A percentile compares a stretch with the other conserved stretches of the same genome.
phyloP scores from a whole-genome alignment of 2,797 vertebrate species.

The Discoglossus pictus region DNA sequence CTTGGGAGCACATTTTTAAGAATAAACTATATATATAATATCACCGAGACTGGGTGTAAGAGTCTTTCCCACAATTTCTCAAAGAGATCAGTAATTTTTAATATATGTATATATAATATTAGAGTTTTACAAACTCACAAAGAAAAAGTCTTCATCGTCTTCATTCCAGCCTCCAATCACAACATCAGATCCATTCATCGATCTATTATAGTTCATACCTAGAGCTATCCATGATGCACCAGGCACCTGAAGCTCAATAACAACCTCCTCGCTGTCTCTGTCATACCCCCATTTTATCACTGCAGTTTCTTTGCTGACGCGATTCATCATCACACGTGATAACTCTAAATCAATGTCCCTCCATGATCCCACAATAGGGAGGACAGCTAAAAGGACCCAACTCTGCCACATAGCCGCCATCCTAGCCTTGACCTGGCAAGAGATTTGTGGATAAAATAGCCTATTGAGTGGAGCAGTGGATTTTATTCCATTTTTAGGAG shows the following conservation, averaged over 20 bases:
- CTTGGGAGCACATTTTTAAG: too few species aligned
- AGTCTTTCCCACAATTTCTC: too few species aligned
- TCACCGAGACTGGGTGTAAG: too few species aligned
- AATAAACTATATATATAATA: too few species aligned
- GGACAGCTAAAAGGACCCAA: conserved; percentile 2
- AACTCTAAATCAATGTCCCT: conserved; percentile 58
- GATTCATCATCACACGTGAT: conserved; percentile 68
- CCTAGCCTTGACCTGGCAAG: neutral
- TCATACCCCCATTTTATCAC: conserved; percentile 73
- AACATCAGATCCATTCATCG: conserved; percentile 70
- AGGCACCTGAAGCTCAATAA: conserved; percentile 68
- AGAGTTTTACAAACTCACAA: conserved; percentile 63
- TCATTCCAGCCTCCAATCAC: conserved; percentile 70
- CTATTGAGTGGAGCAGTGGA: neutral
- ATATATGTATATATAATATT: too few species aligned
- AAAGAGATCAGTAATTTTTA: too few species aligned
- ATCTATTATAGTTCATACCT: conserved; percentile 69
- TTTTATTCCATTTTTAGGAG: conserved; percentile 2
- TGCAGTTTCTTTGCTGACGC: conserved; percentile 47
- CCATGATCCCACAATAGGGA: conserved; percentile 3
- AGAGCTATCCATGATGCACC: conserved; percentile 75
- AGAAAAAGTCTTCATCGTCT: conserved; percentile 69
- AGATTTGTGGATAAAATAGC: neutral
- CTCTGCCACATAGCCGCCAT: neutral
- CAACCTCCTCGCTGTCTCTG: conserved; percentile 60